Percentiles rank a stretch among this genome's conserved stretches.
These are phyloP conservation scores for Caranx ignobilis DNA, from an alignment of 2,113 vertebrate species.

Conservation along the genomic window DNA sequence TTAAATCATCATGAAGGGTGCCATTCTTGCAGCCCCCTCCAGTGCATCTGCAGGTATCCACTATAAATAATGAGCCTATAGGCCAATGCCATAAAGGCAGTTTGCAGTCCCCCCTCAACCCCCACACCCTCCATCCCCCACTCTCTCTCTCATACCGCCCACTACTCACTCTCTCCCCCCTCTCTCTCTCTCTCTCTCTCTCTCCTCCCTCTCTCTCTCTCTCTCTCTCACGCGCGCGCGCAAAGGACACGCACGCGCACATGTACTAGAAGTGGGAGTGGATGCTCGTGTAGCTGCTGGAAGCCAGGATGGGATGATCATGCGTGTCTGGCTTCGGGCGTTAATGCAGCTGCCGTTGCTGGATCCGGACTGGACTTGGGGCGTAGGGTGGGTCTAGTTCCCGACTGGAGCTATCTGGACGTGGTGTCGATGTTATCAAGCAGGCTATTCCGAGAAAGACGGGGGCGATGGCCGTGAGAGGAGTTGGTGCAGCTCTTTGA, in stretches of 20 bases:
- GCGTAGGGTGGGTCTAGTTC: constrained; percentile 73
- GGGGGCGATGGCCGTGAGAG: constrained; percentile 63
- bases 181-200: constrained; percentile 10
- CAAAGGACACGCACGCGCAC: constrained; percentile 33
- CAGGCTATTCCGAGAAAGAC: constrained; percentile 48
- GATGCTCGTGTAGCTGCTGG: constrained; percentile 72
- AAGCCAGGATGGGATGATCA: constrained; percentile 83
- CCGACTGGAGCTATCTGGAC: constrained; percentile 62
- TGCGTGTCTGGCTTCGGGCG: constrained; percentile 79
- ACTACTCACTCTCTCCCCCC: constrained; percentile 42
- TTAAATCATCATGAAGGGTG: constrained; percentile 42
- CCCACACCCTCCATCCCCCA: constrained; percentile 57
- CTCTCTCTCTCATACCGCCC: constrained; percentile 58
- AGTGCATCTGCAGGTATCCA: constrained; percentile 57
- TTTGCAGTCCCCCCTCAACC: constrained; percentile 51
- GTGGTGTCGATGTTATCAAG: constrained; percentile 61
- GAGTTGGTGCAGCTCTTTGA: constrained; percentile 69
- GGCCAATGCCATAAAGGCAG: constrained; percentile 58
- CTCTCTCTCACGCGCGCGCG: constrained; percentile 1
- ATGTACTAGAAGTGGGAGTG: constrained; percentile 70
- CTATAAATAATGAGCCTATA: constrained; percentile 59
- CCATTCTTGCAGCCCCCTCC: constrained; percentile 33
- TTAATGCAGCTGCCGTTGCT: constrained; percentile 78
- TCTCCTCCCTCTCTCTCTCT: constrained; percentile 20
- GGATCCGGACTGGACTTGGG: constrained; percentile 75